Evolutionary conservation across 2,113 vertebrate species (phyloP), one percentile per base, ranked within the genome.

Genomic region (Crotalus tigris): DNA sequence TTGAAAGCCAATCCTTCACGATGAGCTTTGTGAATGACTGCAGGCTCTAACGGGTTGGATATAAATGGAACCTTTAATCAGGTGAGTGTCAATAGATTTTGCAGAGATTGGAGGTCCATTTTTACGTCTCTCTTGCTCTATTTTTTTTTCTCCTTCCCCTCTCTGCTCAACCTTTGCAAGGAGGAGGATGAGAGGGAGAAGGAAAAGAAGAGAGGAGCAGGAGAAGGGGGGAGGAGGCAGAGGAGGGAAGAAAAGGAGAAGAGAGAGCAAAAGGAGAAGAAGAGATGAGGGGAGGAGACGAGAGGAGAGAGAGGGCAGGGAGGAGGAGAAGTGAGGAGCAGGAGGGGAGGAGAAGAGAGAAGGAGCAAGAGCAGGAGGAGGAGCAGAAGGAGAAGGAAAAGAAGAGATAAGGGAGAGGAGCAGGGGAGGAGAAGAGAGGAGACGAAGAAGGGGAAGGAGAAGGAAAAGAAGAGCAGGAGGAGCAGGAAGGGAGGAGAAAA

Each of bases 1-100:
- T 97, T 97, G 97, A 97, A 97, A 98, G 97, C 97, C 95, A 93
- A 97, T 98, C 96, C 96, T 96, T 98, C 97, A 97, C 97, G 96
- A 96, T 59, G 95, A 97, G 96, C 97, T 98, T 98, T 98, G 98
- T 98, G 98, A 98, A 98, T 98, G 98, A 96, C 97, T 97, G 64
- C 44, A 59, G 8, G 96, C 96, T 97, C 94, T 89, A 90, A 97
- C 97, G 96, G 88, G 97, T 95, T 97, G 96, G 96, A 97, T 96
- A 96, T 97, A 97, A 97, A 97, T 97, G 96, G 95, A 96, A 96
- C 95, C 97, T 97, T 97, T 97, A 97, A 97, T 97, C 97, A 96
- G 96, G 95, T 97, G 97, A 97, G 95, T 96, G 97, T 97, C 96
- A 96, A 97, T 96, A 95, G 90, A 85, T 87, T 94, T 94, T 96